Base-by-base conservation (phyloP, 92 coral and sea anemone genomes). In the Porites lobata region DNA sequence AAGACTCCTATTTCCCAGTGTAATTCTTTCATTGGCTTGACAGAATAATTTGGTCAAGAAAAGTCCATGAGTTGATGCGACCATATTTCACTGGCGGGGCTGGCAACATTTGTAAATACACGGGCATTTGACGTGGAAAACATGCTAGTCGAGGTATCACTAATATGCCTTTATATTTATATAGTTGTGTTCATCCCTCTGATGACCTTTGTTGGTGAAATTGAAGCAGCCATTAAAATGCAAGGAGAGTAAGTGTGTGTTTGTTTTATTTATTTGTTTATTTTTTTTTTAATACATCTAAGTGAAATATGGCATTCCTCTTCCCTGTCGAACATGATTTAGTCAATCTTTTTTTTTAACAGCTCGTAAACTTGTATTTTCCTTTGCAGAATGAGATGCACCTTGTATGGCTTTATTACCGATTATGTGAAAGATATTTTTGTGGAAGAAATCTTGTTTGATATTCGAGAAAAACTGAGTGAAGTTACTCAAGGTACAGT, bases 371-470 rank as follows among this genome's bases (percentile, higher is more conserved):
- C 47, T n/a, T 82, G 22, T 82, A 14, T 26, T 52, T 82, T 64
- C 22, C 38, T 62, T 74, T 57, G 51, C 56, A 98, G 99, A 80
- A 95, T 94, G 98, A 79, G 94, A 51, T 98, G 99, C 87, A 89
- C 98, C 9, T 80, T 98, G 83, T 98, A 98, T 87, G 98, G 98
- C 8, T 98, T 98, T 69, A 94, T 98, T 77, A 98, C 99, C 3
- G 99, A 98, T 79, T 98, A 95, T 71, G 98, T 98, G 63, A 98
- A 98, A 77, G 94, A 98, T 53, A 93, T 98, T 54, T 98, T 95
- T 78, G 86, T 98, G 0, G 99, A 94, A 56, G 96, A 98, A 79
- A 96, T 95, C 86, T 88, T 92, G 77, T 96, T 94, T 88, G 98
- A 95, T 85, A 95, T 98, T 64, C 93, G 88, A 11, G 98, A 98